Conservation (phyloP, 2,797 vertebrate genomes). For the Perodicticus potto region DNA sequence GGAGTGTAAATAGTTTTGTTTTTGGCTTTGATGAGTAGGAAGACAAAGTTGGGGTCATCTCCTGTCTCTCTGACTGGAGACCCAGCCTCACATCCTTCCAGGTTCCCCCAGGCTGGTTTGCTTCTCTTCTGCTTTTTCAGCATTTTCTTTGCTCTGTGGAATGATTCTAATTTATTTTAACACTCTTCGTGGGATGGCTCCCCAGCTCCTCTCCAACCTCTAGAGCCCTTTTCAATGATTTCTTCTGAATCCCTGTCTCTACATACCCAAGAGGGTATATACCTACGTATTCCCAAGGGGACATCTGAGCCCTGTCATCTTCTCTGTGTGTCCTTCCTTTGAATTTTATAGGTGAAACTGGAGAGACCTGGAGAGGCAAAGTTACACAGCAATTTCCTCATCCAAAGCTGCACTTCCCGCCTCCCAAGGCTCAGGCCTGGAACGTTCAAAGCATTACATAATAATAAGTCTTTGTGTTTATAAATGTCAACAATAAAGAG, state of each 20-base stretch:
- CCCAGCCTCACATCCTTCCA: neutral
- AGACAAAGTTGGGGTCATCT: neutral
- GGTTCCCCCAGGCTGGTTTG: neutral
- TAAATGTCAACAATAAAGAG: neutral
- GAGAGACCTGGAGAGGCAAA: neutral
- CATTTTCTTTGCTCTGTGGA: constrained; percentile 46
- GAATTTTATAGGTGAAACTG: neutral
- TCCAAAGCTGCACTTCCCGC: neutral
- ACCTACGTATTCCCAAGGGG: neutral
- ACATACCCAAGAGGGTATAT: neutral
- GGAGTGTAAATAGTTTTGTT: neutral
- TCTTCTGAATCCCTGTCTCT: constrained; percentile 27
- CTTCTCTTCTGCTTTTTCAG: neutral
- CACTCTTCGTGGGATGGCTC: constrained; percentile 49
- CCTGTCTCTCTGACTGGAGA: neutral
- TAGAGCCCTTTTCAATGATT: constrained; percentile 56
- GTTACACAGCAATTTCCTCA: neutral
- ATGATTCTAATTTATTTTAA: constrained; percentile 38
- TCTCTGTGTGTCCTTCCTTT: neutral
- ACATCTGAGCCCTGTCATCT: neutral
- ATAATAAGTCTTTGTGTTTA: neutral
- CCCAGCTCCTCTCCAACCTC: constrained; percentile 21
- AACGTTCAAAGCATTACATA: neutral
- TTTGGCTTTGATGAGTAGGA: neutral
- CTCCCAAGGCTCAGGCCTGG: neutral